phyloP scores from a whole-genome alignment of 2,888 invertebrate genomes.

The Entomobrya multifasciata region DNA sequence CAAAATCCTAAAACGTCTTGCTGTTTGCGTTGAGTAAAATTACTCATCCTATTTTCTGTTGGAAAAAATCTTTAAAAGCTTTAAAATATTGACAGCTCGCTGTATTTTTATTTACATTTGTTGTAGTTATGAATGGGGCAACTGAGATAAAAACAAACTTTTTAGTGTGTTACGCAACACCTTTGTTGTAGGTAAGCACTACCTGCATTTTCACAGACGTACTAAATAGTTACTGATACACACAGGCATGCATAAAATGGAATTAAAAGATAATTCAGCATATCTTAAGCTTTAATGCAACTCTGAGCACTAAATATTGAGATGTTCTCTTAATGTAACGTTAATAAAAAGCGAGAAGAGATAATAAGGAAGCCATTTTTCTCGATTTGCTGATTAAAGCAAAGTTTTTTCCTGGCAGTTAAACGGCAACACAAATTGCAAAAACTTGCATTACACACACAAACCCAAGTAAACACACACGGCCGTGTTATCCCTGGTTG shows the following conservation, averaged over 20 bases:
- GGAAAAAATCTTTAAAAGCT: too few relatives aligned
- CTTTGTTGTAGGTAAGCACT: neutral
- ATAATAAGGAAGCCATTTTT: conserved; percentile 26
- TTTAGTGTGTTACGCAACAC: neutral
- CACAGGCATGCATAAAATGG: neutral
- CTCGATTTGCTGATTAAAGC: neutral
- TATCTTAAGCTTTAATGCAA: too few relatives aligned
- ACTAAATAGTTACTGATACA: neutral
- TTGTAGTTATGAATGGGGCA: too few relatives aligned
- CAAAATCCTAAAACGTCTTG: too few relatives aligned
- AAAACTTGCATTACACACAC: neutral
- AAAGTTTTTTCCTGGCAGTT: conserved; percentile 23
- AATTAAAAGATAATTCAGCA: too few relatives aligned
- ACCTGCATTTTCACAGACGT: neutral
- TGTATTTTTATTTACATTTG: too few relatives aligned
- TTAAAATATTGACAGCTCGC: too few relatives aligned
- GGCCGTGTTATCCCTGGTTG: neutral
- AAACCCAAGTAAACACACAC: neutral
- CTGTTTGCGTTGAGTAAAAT: too few relatives aligned
- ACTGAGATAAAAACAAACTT: too few relatives aligned
- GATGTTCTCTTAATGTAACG: neutral
- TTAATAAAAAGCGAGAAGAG: conserved; percentile 36
- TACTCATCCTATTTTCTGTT: too few relatives aligned
- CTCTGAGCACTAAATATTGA: too few relatives aligned
- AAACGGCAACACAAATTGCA: neutral